phyloP scores from a whole-genome alignment of 64 coral and sea anemone genomes.

The Acropora yongei region DNA sequence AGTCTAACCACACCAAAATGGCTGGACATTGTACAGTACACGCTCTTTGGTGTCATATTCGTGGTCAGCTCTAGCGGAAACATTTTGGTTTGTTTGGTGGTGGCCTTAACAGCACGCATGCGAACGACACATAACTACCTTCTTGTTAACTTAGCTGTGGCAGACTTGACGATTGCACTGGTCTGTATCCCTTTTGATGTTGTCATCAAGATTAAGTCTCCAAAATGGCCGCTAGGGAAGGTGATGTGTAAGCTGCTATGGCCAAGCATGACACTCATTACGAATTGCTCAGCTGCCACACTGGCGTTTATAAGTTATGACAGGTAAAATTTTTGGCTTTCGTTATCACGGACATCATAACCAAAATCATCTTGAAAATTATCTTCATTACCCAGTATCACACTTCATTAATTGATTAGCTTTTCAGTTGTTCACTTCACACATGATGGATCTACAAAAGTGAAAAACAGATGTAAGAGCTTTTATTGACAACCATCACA shows the following conservation, averaged over 20 bases:
- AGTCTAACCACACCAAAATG: background rate
- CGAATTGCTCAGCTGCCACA: slow-evolving; percentile 65
- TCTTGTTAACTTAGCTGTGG: slow-evolving; percentile 83
- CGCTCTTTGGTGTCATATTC: slow-evolving; percentile 48
- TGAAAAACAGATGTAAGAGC: too few species aligned
- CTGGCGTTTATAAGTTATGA: slow-evolving; percentile 67
- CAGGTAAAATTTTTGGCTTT: slow-evolving; percentile 14
- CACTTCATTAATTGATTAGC: too few species aligned
- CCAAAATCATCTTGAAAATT: too few species aligned
- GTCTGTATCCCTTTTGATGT: slow-evolving; percentile 78
- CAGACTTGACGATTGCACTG: slow-evolving; percentile 64
- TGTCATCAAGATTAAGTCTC: slow-evolving; percentile 22
- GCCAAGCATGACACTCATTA: slow-evolving; percentile 72
- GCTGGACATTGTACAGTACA: slow-evolving; percentile 45
- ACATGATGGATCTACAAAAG: too few species aligned
- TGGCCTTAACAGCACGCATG: slow-evolving; percentile 63
- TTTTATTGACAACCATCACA: too few species aligned
- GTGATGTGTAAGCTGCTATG: slow-evolving; percentile 67
- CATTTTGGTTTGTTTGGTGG: slow-evolving; percentile 75
- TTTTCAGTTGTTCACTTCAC: too few species aligned
- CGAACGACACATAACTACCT: slow-evolving; percentile 85
- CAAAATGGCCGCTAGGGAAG: slow-evolving; percentile 29
- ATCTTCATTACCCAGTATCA: too few species aligned
- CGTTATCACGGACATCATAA: too few species aligned
- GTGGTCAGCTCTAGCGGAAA: slow-evolving; percentile 51